phyloP scores from a whole-genome alignment of 2,888 invertebrate genomes.

The Andrena hattorfiana region DNA sequence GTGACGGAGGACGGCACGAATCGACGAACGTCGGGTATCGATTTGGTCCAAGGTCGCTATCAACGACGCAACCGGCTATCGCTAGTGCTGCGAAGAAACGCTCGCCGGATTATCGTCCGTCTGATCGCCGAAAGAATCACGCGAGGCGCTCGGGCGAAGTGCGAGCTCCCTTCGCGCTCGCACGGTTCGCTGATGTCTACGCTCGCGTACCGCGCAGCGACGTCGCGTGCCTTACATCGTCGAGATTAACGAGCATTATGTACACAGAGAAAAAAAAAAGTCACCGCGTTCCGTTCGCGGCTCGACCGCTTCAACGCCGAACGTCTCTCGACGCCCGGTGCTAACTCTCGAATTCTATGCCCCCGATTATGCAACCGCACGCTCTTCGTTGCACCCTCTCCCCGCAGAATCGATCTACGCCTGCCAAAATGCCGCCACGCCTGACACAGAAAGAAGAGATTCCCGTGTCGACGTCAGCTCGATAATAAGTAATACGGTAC shows the following conservation, averaged over 20 bases:
- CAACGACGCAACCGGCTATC: not conserved
- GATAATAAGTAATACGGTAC: not conserved
- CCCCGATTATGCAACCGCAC: constrained; percentile 22
- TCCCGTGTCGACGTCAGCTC: not conserved
- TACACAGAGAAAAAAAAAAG: constrained; percentile 23
- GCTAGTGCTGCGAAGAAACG: not conserved
- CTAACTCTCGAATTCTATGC: constrained; percentile 21
- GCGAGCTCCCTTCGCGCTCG: constrained; percentile 7
- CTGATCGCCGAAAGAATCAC: not conserved
- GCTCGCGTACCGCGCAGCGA: constrained; percentile 12
- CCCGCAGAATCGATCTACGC: constrained; percentile 11
- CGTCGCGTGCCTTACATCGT: constrained; percentile 11
- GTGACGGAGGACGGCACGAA: not conserved
- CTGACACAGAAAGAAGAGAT: not conserved
- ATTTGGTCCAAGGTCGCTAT: not conserved
- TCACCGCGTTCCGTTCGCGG: not conserved
- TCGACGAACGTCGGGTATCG: not conserved
- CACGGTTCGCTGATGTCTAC: constrained; percentile 5
- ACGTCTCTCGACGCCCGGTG: not conserved
- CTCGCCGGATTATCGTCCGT: not conserved
- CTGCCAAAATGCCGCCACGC: not conserved
- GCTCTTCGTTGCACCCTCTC: not conserved
- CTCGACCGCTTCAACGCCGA: not conserved
- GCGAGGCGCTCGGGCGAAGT: constrained; percentile 17
- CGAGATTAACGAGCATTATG: constrained; percentile 25